phyloP scores from a whole-genome alignment of 2,797 vertebrate species.

The Sebastes glaucus region DNA sequence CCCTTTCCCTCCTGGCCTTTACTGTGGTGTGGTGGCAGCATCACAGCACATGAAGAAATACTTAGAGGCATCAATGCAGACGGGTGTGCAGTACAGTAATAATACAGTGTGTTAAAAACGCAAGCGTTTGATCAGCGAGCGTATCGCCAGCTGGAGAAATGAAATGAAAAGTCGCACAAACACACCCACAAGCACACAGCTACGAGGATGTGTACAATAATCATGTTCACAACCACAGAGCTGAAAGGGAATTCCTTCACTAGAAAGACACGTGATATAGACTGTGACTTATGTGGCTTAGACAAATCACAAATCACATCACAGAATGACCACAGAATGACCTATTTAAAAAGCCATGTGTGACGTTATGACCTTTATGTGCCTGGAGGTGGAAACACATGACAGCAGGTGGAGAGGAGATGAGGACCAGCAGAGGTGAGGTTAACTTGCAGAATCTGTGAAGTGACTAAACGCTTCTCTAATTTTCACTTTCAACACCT shows the following conservation, averaged over 20 bases:
- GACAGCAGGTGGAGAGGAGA: slow-evolving; percentile 7
- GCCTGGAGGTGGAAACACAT: slow-evolving; percentile 3
- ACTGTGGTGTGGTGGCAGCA: slow-evolving; percentile 34
- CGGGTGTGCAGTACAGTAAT: slow-evolving; percentile 58
- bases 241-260: neutral
- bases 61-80: slow-evolving; percentile 16
- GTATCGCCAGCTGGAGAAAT: slow-evolving; percentile 29
- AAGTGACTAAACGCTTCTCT: slow-evolving; percentile 23
- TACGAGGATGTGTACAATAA: neutral
- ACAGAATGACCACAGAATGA: slow-evolving; percentile 1
- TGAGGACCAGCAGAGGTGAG: neutral
- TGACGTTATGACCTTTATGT: neutral
- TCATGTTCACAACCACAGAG: slow-evolving; percentile 8
- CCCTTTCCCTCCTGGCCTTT: slow-evolving; percentile 33
- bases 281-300: neutral
- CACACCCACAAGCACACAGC: neutral
- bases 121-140: slow-evolving; percentile 55
- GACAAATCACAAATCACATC: neutral
- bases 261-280: neutral
- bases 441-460: slow-evolving; percentile 4
- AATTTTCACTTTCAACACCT: slow-evolving; percentile 35
- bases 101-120: slow-evolving; percentile 61
- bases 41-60: slow-evolving; percentile 35
- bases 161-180: slow-evolving; percentile 15
- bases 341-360: no score